Conservation (phyloP, 2,113 vertebrate genomes). For the Cebus imitator region DNA sequence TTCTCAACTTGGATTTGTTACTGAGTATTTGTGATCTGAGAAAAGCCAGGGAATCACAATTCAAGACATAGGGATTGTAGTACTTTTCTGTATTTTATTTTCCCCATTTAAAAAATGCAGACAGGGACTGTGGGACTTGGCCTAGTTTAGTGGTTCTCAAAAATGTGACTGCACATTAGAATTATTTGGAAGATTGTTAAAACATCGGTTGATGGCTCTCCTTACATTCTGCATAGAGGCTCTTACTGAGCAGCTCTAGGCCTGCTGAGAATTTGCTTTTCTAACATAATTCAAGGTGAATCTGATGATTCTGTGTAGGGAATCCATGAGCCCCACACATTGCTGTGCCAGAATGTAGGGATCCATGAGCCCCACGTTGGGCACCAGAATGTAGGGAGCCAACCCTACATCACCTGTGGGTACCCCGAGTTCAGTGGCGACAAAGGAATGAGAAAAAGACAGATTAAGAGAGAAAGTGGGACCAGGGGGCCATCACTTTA, state of each 20-base stretch:
- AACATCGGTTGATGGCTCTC: background rate
- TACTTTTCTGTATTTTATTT: background rate
- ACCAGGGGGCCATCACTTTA: no score
- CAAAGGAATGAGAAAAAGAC: no score
- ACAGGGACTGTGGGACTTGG: fast-evolving
- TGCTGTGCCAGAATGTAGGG: no score
- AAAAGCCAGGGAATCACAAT: background rate
- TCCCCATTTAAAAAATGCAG: background rate
- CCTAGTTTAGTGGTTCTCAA: background rate
- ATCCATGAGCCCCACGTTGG: no score
- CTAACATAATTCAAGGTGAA: background rate
- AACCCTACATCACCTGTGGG: no score
- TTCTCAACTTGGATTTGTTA: background rate
- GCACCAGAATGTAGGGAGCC: no score
- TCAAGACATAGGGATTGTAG: background rate
- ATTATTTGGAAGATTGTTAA: background rate
- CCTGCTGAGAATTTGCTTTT: background rate
- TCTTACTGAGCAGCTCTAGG: background rate
- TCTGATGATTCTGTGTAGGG: background rate
- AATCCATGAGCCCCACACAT: no score
- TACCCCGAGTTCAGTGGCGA: no score
- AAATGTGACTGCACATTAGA: background rate
- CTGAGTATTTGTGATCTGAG: background rate
- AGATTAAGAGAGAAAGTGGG: no score
- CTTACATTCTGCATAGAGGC: background rate